A percentile compares a stretch with the other conserved stretches of the same genome.
Evolutionary conservation across 2,113 vertebrate genomes (phyloP).

Genomic region (Serinus canaria): DNA sequence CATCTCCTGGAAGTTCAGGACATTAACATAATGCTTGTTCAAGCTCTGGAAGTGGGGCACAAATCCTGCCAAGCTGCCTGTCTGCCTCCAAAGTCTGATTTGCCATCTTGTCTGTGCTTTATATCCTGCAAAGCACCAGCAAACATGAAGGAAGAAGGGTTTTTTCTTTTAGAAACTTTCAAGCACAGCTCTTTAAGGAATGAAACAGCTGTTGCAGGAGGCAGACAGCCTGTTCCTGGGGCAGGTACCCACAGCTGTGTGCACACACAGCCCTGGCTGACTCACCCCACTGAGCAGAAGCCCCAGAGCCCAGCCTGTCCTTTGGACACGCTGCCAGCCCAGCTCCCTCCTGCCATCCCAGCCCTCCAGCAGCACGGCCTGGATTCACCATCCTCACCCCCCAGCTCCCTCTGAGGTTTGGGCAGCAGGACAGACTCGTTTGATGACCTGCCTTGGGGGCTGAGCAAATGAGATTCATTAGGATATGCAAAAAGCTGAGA

Average conservation of each 20-base stretch:
- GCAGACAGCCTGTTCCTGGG: not conserved
- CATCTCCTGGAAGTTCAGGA: not conserved
- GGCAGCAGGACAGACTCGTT: not conserved
- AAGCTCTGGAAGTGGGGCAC: not conserved
- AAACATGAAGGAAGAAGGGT: not conserved
- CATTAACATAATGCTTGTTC: not conserved
- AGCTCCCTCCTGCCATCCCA: not conserved
- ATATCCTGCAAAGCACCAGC: not conserved
- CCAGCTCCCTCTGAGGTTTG: constrained; percentile 20
- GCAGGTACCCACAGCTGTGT: not conserved
- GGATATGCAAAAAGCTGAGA: constrained; percentile 40
- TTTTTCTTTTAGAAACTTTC: not conserved
- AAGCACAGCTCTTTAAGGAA: not conserved
- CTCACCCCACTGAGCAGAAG: not conserved
- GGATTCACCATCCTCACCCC: constrained; percentile 23
- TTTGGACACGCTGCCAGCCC: not conserved
- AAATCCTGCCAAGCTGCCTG: not conserved
- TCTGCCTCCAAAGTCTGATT: not conserved
- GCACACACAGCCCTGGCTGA: not conserved
- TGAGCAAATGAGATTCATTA: constrained; percentile 61
- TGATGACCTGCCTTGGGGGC: constrained; percentile 59
- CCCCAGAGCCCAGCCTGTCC: not conserved
- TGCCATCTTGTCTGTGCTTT: not conserved
- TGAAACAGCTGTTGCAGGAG: not conserved
- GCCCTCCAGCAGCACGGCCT: not conserved